phyloP scores from a whole-genome alignment of 2,797 vertebrate genomes.

The Pipistrellus nathusii region DNA sequence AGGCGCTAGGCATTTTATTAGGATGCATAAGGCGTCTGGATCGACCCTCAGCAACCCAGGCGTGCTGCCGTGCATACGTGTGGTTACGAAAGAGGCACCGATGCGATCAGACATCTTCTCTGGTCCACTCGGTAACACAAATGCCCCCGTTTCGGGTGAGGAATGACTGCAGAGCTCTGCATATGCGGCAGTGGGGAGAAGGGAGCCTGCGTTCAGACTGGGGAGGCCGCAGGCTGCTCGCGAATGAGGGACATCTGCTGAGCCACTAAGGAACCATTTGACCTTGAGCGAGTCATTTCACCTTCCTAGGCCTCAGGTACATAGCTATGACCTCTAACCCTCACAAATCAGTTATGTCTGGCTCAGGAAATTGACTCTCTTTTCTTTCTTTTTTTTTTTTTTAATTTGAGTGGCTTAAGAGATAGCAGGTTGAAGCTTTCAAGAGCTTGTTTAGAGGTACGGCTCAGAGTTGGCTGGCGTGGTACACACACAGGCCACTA shows the following conservation, averaged over 20 bases:
- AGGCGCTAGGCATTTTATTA: neutral
- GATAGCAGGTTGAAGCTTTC: neutral
- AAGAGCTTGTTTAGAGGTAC: neutral
- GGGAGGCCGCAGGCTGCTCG: neutral
- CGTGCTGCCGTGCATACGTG: neutral
- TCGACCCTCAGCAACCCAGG: neutral
- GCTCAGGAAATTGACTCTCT: neutral
- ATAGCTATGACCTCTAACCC: neutral
- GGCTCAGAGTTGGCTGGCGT: neutral
- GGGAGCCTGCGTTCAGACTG: neutral
- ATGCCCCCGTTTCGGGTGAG: neutral
- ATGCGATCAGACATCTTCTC: neutral
- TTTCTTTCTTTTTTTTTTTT: neutral
- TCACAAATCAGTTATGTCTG: neutral
- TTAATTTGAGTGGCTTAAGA: neutral
- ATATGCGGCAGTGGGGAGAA: neutral
- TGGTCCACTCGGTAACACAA: neutral
- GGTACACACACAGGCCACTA: neutral
- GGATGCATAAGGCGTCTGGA: neutral
- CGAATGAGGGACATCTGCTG: neutral
- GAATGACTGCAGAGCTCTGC: neutral
- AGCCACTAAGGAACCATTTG: conserved; percentile 67
- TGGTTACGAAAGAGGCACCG: neutral
- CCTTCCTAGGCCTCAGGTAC: conserved; percentile 62
- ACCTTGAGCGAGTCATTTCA: conserved; percentile 78